These are phyloP conservation scores for Acanthacorydalis orientalis DNA, from an alignment of 2,888 invertebrate genomes.

Conservation along the genomic window DNA sequence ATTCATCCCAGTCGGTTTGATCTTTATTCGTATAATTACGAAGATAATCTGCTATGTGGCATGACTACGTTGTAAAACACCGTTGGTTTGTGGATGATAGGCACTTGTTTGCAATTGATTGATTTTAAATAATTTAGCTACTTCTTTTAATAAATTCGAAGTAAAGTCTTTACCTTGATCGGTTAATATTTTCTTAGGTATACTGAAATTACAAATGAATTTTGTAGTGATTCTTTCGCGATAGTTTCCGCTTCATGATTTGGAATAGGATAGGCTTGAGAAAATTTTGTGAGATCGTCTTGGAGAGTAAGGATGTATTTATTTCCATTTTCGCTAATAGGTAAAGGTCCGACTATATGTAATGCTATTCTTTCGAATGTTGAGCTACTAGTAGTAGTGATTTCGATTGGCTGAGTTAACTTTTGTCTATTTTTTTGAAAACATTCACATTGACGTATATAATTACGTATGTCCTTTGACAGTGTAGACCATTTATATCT, in stretches of 20 bases:
- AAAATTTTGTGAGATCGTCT: conserved; percentile 15
- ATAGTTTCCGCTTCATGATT: conserved; percentile 14
- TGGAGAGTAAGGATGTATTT: conserved; percentile 14
- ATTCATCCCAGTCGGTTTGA: too few relatives aligned
- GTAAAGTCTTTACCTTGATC: not conserved
- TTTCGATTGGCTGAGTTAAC: conserved; percentile 9
- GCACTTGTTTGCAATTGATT: too few relatives aligned
- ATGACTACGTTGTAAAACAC: conserved; percentile 15
- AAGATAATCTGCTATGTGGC: too few relatives aligned
- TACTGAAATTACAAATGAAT: conserved; percentile 9
- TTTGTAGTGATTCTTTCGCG: conserved; percentile 9
- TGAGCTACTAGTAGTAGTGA: conserved; percentile 10
- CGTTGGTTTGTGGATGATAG: too few relatives aligned
- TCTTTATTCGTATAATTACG: too few relatives aligned
- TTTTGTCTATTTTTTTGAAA: not conserved
- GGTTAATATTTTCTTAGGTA: not conserved
- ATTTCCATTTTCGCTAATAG: conserved; percentile 11
- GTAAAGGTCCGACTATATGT: conserved; percentile 15
- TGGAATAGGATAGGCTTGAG: conserved; percentile 12
- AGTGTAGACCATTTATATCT: not conserved
- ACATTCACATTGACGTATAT: not conserved
- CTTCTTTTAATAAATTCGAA: conserved; percentile 11
- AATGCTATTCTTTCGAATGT: conserved; percentile 13
- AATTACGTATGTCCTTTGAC: not conserved
- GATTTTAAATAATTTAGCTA: conserved; percentile 12